Evolutionary conservation across 2,888 invertebrate species (phyloP), one percentile per base, ranked within the genome.

Genomic region (Stenodera caucasica): DNA sequence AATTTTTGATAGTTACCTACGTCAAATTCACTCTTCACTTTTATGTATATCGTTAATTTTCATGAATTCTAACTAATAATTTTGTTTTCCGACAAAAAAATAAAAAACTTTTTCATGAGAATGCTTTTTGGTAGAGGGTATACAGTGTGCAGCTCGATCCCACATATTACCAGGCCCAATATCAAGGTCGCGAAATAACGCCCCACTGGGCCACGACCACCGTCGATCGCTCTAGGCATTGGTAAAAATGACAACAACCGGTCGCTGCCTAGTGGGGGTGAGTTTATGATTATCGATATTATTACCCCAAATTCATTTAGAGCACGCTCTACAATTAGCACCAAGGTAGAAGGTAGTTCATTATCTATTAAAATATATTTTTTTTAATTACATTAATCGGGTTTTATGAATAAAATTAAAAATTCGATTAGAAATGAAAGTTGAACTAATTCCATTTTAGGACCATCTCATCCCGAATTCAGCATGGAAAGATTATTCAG

Each of bases 401-500:
- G 40, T 2, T 15, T 2, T 37, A 4, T 7, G 6, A 15, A 14
- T 4, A 37, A 45, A 45, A 45, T n/a, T n/a, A 45, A 45, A 15
- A 45, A 45, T 18, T 12, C 15, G 45, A 18, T n/a, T 15, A n/a
- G 15, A 45, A 11, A 23, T 3, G 8, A 23, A 49, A 2, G 14
- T 50, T 9, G 8, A n/a, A 33, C n/a, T n/a, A 33, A 8, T 21
- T 9, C 2, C 54, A 58, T 72, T 75, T 60, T 84, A 94, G 92
- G 92, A 92, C 71, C 91, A 90, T 70, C 81, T 94, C 52, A 91
- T 94, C 69, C 90, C 90, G 21, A 90, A 88, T 78, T 88, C 91
- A 15, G 92, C 92, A 0, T 95, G 95, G 94, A 92, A 92, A 77
- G 94, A 94, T 76, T 94, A 94, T 77, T 88, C 91, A 0, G 83